Evolutionary conservation across 2,113 vertebrate genomes (phyloP), one percentile per base, ranked within the genome.

Genomic region (Pterocles burchelli): DNA sequence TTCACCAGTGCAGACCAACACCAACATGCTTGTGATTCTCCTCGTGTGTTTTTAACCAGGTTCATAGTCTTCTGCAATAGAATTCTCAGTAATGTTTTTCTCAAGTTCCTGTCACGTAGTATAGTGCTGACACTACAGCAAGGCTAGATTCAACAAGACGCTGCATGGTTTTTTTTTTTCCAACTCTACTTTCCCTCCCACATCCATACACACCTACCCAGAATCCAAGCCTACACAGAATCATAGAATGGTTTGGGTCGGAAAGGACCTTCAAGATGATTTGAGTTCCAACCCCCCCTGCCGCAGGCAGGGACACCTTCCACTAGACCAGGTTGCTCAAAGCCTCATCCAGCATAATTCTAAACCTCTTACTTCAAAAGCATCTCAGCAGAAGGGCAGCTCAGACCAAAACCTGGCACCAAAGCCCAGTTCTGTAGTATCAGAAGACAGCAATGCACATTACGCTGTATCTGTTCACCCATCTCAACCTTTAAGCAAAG

Each of bases 61-160:
- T 28, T 65, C 73, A 45, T 3, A 54, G 28, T 20, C 6, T 68
- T 58, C 62, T 28, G 13, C 2, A 0, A 58, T 1, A 38, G 10
- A 16, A 66, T 43, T 58, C 71, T 34, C 38, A 49, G 28, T 88
- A 72, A 15, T 21, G 25, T 36, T 77, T 57, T 66, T 9, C 49
- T 55, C 25, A 62, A 66, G 36, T 43, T 80, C 38, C 10, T 34
- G 13, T 61, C 41, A 55, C 29, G 17, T 20, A 8, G 7, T 20
- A 36, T 3, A 65, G 10, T 2, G 34, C 25, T 65, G 43, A 70
- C 21, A 34, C 33, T 62, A 38, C 11, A 66, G 36, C 28, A 74
- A 83, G 43, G 28, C 18, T 46, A 91, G 54, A 71, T 29, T 54
- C 58, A 83, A 71, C 0, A 0, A 16, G 67, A 55, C 6, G 20